Evolutionary conservation across 2,797 vertebrate species (phyloP).

Genomic region (Muscicapa striata): DNA sequence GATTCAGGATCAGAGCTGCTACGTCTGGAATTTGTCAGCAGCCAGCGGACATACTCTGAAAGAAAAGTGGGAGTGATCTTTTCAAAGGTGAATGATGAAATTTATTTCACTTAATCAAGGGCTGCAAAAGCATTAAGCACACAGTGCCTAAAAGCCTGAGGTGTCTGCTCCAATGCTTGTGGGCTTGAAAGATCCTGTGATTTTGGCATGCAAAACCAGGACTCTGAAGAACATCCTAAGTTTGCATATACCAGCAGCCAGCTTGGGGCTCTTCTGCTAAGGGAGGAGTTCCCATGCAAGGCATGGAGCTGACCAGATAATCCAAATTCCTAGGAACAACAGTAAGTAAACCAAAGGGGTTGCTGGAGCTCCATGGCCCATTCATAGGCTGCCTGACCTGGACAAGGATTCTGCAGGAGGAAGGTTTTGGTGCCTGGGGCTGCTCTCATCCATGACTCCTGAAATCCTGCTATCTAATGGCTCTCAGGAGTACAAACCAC

Average conservation of each 20-base stretch:
- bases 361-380: fast-evolving
- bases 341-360: not conserved
- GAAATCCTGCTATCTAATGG: not conserved
- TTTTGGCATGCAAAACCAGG: not conserved
- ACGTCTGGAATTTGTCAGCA: not conserved
- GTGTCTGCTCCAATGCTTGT: not conserved
- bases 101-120: not conserved
- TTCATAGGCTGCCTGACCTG: fast-evolving
- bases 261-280: not conserved
- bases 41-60: not conserved
- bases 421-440: not conserved
- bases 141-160: not conserved
- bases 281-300: fast-evolving
- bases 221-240: fast-evolving
- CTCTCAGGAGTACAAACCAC: not conserved
- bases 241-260: not conserved
- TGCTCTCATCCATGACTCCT: not conserved
- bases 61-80: not conserved
- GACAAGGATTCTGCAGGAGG: not conserved
- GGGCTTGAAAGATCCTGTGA: not conserved
- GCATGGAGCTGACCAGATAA: not conserved
- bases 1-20: not conserved
- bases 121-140: not conserved
- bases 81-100: not conserved
- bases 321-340: not conserved